Conservation (phyloP, 1,140 invertebrate genomes). For the Hyles vespertilio region DNA sequence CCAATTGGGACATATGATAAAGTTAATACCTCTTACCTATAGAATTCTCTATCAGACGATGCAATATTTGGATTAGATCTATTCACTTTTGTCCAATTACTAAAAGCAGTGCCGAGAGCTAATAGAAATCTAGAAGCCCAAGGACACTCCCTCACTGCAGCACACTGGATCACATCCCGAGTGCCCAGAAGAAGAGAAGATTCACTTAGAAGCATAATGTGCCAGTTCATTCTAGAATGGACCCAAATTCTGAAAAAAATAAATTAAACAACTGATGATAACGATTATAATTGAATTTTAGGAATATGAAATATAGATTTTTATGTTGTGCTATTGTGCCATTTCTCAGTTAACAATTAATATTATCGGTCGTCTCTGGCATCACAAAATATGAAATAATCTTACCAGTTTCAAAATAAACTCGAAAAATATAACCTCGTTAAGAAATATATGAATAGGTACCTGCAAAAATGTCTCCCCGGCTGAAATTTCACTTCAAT, state of each 20-base stretch:
- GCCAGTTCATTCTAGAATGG: conserved; percentile 52
- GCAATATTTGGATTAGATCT: conserved; percentile 31
- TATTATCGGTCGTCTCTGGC: too few species aligned
- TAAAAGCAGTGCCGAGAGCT: conserved; percentile 40
- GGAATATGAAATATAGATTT: too few species aligned
- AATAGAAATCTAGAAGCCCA: conserved; percentile 48
- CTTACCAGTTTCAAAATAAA: too few species aligned
- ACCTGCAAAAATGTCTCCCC: conserved; percentile 64
- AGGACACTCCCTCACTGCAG: conserved; percentile 50
- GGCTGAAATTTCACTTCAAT: conserved; percentile 46
- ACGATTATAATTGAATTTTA: too few species aligned
- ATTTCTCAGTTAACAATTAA: too few species aligned
- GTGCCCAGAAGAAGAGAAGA: conserved; percentile 46
- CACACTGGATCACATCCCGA: conserved; percentile 40
- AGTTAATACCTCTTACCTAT: conserved; percentile 27
- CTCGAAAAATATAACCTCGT: too few species aligned
- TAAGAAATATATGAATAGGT: too few species aligned
- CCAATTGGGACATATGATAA: too few species aligned
- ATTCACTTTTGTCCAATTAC: conserved; percentile 39
- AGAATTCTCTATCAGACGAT: conserved; percentile 48
- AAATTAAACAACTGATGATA: too few species aligned
- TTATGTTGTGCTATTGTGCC: too few species aligned
- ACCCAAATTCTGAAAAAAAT: conserved; percentile 49
- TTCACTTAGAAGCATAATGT: conserved; percentile 45
- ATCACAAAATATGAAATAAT: too few species aligned